Conservation (phyloP, 2,113 vertebrate species). For the Menura novaehollandiae region DNA sequence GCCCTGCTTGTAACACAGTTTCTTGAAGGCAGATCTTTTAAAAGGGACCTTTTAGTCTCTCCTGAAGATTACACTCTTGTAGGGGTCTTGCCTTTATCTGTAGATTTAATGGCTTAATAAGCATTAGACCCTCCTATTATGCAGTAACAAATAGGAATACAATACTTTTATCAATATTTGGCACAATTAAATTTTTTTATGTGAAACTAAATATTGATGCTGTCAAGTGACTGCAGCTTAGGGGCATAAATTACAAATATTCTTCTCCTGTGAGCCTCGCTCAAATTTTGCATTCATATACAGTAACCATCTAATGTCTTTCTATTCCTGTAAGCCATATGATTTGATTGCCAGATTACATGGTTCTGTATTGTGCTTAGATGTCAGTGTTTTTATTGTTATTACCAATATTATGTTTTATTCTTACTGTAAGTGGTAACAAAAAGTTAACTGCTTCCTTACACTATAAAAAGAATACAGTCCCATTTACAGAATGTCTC, state of each 20-base stretch:
- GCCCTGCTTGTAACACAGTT: neutral
- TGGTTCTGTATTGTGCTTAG: conserved; percentile 30
- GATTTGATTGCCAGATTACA: conserved; percentile 52
- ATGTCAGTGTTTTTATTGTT: conserved; percentile 58
- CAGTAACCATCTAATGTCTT: conserved; percentile 44
- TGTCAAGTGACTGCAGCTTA: conserved; percentile 33
- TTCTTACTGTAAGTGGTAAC: conserved; percentile 58
- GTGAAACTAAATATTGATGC: conserved; percentile 61
- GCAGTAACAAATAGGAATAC: conserved; percentile 53
- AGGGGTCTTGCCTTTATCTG: conserved; percentile 28
- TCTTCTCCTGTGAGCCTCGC: neutral
- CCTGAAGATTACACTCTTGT: neutral
- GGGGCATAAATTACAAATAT: conserved; percentile 48
- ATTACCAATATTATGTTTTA: conserved; percentile 41
- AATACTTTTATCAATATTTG: conserved; percentile 63
- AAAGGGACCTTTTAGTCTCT: conserved; percentile 5
- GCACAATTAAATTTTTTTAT: conserved; percentile 42
- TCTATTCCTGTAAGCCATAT: conserved; percentile 64
- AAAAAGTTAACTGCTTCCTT: conserved; percentile 56
- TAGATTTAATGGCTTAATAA: conserved; percentile 47
- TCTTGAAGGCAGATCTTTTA: conserved; percentile 11
- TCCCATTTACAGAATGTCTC: conserved; percentile 17
- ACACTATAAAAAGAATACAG: conserved; percentile 18
- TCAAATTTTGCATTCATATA: conserved; percentile 56
- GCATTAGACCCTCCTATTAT: conserved; percentile 9